A percentile compares a stretch with the other conserved stretches of the same genome.
phyloP scores from a whole-genome alignment of 2,888 invertebrate genomes.

The Spatulosminthurus flaviceps region DNA sequence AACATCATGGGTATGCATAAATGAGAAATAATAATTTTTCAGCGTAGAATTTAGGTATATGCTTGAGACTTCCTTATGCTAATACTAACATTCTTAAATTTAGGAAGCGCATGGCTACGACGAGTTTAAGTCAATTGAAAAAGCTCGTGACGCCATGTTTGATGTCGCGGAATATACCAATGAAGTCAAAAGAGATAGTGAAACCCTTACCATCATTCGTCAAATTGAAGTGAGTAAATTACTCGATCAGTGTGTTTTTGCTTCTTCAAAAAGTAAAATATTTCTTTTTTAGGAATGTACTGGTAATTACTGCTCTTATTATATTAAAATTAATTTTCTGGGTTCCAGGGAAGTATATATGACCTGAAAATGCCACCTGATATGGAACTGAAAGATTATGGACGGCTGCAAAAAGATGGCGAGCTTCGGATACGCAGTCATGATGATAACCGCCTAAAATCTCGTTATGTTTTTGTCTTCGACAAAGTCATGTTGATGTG shows the following conservation, averaged over 20 bases:
- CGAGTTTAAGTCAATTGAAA: constrained; percentile 61
- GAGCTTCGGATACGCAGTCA: constrained; percentile 92
- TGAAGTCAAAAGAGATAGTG: constrained; percentile 96
- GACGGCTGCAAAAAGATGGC: constrained; percentile 90
- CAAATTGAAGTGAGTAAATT: constrained; percentile 78
- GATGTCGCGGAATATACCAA: constrained; percentile 97
- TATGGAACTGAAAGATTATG: constrained; percentile 86
- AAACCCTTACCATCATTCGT: constrained; percentile 86
- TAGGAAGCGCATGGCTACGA: constrained; percentile 61
- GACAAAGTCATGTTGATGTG: constrained; percentile 96
- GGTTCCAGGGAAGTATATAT: constrained; percentile 72
- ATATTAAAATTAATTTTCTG: too few relatives aligned
- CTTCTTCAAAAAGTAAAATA: too few relatives aligned
- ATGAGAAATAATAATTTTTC: too few relatives aligned
- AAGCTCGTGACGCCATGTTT: constrained; percentile 92
- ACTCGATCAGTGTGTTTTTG: neutral
- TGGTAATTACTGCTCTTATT: constrained; percentile 33
- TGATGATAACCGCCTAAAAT: constrained; percentile 80
- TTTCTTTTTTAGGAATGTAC: too few relatives aligned
- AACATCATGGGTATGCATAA: constrained; percentile 71
- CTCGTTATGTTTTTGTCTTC: constrained; percentile 93
- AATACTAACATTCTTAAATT: constrained; percentile 1
- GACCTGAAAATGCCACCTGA: constrained; percentile 84
- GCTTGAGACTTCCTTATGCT: neutral
- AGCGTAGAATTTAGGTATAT: neutral